Base-by-base conservation (phyloP, 2,888 invertebrate species). In the Drosophila anomalata region DNA sequence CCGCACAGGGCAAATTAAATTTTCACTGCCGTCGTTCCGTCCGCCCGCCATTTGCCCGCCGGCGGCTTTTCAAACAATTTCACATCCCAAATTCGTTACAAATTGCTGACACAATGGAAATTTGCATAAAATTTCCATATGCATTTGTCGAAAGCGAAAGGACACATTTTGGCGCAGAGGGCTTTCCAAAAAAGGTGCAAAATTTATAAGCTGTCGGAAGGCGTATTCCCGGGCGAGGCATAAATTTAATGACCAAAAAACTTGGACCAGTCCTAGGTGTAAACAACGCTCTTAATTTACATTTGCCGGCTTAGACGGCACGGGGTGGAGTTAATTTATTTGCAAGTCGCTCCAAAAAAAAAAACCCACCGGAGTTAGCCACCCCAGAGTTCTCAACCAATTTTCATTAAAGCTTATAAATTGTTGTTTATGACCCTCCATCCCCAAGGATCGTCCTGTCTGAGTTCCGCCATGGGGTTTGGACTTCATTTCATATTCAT, bases 81-180 rank as follows among this genome's bases (percentile, higher is more conserved):
- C 81, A 73, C 84, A 69, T 72, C 68, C 65, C 55, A 81, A 81
- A 81, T 84, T 81, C 78, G 87, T 78, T 87, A 81, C 87, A 81
- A 81, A 81, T 81, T 81, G 80, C 81, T 65, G 69, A 65, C 54
- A 87, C 86, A 81, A 85, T 77, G 72, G 54, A 69, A 77, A 83
- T 83, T 83, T 86, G 73, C 82, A 83, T 83, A 79, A 60, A 77
- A 87, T 83, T 87, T 87, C 84, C 82, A 88, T 83, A 87, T 87
- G 82, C 86, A 82, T 85, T 86, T 82, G 75, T 79, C 77, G 77
- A 77, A 52, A 57, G 55, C 42, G 48, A 51, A 74, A 44, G 61
- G 56, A 65, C 68, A 39, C 22, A 57, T 74, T 73, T 31, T 31
- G 46, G 8, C 55, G 29, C 55, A 24, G 41, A 12, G 33, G 26